phyloP scores from a whole-genome alignment of 2,888 invertebrate species.

The Anthophora plumipes region DNA sequence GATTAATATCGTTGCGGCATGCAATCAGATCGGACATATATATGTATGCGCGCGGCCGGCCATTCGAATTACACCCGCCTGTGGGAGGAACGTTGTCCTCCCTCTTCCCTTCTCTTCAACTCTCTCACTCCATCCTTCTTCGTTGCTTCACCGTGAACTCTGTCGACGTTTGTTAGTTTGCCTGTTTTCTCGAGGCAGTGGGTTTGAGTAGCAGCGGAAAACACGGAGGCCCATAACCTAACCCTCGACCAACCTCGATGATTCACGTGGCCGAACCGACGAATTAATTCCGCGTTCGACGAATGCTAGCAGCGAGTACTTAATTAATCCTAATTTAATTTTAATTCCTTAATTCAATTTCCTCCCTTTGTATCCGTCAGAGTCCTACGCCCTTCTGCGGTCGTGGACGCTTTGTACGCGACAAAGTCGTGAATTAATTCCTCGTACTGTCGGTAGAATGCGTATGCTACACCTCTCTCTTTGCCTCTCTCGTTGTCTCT shows the following conservation, averaged over 20 bases:
- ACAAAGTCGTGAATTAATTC: constrained; percentile 25
- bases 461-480: background rate
- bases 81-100: constrained; percentile 57
- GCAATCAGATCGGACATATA: constrained; percentile 85
- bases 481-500: background rate
- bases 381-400: constrained; percentile 13
- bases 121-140: constrained; percentile 15
- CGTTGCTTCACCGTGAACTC: constrained; percentile 19
- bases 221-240: constrained; percentile 6
- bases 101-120: constrained; percentile 13
- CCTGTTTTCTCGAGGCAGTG: constrained; percentile 46
- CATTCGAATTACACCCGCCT: constrained; percentile 70
- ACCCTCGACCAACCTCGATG: constrained; percentile 40
- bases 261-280: constrained; percentile 56
- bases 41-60: constrained; percentile 66
- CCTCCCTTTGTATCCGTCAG: constrained; percentile 47
- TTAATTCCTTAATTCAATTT: constrained; percentile 59
- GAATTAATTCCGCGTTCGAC: constrained; percentile 68
- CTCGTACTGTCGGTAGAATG: background rate
- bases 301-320: constrained; percentile 31
- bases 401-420: constrained; percentile 31
- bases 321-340: constrained; percentile 70
- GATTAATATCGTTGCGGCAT: constrained; percentile 86
- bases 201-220: constrained; percentile 36
- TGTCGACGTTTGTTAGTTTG: background rate